A percentile compares a stretch with the other conserved stretches of the same genome.
These are phyloP conservation scores for Drosophila meridiana DNA, from an alignment of 2,888 invertebrate genomes.

Conservation along the genomic window DNA sequence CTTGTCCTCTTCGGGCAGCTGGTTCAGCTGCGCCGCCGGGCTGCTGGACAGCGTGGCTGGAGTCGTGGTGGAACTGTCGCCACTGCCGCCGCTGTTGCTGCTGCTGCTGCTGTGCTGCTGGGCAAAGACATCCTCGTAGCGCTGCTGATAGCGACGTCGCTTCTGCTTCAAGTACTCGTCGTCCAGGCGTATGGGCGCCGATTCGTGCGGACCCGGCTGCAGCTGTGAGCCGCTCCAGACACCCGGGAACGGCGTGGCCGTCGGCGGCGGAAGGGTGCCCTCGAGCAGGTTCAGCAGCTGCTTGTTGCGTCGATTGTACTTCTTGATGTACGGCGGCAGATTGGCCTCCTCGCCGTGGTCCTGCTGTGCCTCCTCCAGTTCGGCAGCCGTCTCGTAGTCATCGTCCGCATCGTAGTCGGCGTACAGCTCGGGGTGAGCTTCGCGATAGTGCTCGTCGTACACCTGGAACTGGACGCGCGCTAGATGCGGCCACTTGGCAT, in stretches of 20 bases:
- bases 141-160: slow-evolving; percentile 77
- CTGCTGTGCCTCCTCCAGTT: slow-evolving; percentile 71
- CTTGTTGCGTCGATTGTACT: slow-evolving; percentile 84
- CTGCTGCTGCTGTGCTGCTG: slow-evolving; percentile 43
- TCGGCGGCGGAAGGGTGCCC: slow-evolving; percentile 81
- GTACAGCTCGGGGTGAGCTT: slow-evolving; percentile 71
- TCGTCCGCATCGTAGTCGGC: slow-evolving; percentile 72
- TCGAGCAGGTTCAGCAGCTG: slow-evolving; percentile 83
- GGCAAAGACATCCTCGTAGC: slow-evolving; percentile 79
- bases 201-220: slow-evolving; percentile 73
- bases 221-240: slow-evolving; percentile 67
- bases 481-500: slow-evolving; percentile 84
- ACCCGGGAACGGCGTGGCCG: slow-evolving; percentile 45
- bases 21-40: slow-evolving; percentile 56
- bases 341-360: slow-evolving; percentile 74
- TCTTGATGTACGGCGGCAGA: slow-evolving; percentile 84
- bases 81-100: slow-evolving; percentile 20
- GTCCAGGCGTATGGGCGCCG: slow-evolving; percentile 63
- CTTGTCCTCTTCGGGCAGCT: slow-evolving; percentile 81
- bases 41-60: slow-evolving; percentile 21
- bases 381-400: slow-evolving; percentile 72
- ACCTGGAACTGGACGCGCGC: slow-evolving; percentile 82
- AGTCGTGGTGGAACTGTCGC: slow-evolving; percentile 19
- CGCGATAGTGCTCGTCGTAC: slow-evolving; percentile 79
- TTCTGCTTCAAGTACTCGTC: slow-evolving; percentile 81